Conservation (phyloP, 2,888 invertebrate genomes). For the Alsophila aescularia region DNA sequence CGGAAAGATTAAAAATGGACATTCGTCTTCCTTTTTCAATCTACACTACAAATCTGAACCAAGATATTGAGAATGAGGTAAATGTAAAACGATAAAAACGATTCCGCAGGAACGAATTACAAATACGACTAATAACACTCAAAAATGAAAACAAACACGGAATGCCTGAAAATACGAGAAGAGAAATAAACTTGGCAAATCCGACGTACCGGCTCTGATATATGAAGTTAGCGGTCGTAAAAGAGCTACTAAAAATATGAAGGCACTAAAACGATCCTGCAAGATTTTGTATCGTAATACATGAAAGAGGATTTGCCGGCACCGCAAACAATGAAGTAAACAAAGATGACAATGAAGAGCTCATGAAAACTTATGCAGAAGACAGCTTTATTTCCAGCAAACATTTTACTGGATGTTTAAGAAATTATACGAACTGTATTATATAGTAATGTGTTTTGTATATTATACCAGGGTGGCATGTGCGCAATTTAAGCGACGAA, state of each 20-base stretch:
- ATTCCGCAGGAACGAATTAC: conserved; percentile 1
- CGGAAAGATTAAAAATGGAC: conserved; percentile 62
- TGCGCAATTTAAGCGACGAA: too few species aligned
- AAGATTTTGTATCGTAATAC: neutral
- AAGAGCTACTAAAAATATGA: conserved; percentile 19
- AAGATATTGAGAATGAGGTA: neutral
- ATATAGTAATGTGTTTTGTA: too few species aligned
- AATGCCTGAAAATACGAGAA: conserved; percentile 4
- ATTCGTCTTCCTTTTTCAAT: conserved; percentile 43
- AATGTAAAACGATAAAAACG: neutral
- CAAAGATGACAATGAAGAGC: neutral
- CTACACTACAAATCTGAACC: conserved; percentile 12
- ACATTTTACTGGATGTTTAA: too few species aligned
- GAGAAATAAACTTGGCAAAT: conserved; percentile 20
- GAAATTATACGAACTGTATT: too few species aligned
- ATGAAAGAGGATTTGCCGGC: neutral
- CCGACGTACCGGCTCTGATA: conserved; percentile 13
- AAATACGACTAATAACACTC: neutral
- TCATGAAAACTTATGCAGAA: neutral
- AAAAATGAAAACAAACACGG: conserved; percentile 7
- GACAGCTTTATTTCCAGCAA: neutral
- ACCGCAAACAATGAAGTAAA: neutral
- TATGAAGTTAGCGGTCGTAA: conserved; percentile 9
- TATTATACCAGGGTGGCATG: too few species aligned
- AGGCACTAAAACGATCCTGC: conserved; percentile 2